Evolutionary conservation across 2,888 invertebrate genomes (phyloP).

Genomic region (Drosophila acutilabella): DNA sequence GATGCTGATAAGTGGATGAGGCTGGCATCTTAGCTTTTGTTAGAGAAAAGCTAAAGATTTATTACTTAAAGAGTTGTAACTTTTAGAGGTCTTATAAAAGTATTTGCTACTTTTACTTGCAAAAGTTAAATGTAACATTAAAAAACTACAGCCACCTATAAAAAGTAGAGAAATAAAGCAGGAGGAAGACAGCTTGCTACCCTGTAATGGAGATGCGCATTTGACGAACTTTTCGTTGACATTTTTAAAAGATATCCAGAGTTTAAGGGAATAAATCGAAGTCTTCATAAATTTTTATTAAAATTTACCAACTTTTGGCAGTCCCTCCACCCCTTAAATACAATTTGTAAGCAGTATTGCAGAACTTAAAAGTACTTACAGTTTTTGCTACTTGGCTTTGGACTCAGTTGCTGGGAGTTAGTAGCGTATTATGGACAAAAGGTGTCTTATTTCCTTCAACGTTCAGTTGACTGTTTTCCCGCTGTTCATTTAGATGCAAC

Average conservation of each 20-base stretch:
- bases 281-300: too few relatives aligned
- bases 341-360: background rate
- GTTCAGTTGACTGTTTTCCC: background rate
- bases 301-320: background rate
- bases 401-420: slow-evolving; percentile 10
- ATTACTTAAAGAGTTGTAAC: slow-evolving; percentile 4
- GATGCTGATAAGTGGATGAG: slow-evolving; percentile 22
- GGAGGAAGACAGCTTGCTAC: background rate
- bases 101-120: background rate
- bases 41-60: background rate
- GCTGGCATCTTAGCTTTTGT: background rate
- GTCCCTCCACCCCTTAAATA: background rate
- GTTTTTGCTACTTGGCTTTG: background rate
- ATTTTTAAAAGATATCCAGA: too few relatives aligned
- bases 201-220: background rate
- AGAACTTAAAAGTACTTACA: slow-evolving; percentile 4
- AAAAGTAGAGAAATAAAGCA: background rate
- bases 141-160: background rate
- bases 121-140: slow-evolving; percentile 3
- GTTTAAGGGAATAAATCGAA: too few relatives aligned
- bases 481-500: slow-evolving; percentile 26
- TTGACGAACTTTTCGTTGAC: too few relatives aligned
- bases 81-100: background rate
- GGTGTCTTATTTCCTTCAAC: slow-evolving; percentile 19
- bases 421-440: slow-evolving; percentile 7